Conservation (phyloP, 1,140 invertebrate species). For the Octopus bimaculoides region DNA sequence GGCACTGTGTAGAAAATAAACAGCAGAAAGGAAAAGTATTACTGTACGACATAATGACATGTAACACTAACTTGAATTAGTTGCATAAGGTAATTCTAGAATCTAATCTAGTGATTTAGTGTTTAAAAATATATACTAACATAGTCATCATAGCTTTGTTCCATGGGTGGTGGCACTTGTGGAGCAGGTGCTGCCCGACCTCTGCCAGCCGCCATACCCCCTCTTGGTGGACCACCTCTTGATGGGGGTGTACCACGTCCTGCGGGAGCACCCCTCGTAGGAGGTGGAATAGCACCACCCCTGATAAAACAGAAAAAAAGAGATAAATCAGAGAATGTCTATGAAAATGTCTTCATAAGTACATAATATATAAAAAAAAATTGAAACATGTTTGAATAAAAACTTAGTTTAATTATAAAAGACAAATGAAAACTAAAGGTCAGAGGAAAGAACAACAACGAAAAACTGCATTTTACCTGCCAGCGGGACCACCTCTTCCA, state of each 20-base stretch:
- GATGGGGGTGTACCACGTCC: conserved; percentile 19
- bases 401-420: no score
- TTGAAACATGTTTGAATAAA: no score
- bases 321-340: no score
- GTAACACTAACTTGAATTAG: no score
- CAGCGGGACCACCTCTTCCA: conserved; percentile 22
- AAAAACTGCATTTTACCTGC: not conserved
- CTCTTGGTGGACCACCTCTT: conserved; percentile 20
- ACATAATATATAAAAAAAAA: no score
- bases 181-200: conserved; percentile 22
- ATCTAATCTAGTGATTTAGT: not conserved
- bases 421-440: no score
- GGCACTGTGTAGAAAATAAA: not conserved
- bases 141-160: conserved; percentile 32
- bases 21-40: not conserved
- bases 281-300: conserved; percentile 12
- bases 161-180: conserved; percentile 14
- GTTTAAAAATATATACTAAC: not conserved
- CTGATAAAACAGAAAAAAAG: not conserved
- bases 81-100: no score
- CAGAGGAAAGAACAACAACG: not conserved
- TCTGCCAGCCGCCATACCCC: conserved; percentile 21
- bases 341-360: no score
- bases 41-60: not conserved
- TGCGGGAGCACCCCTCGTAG: conserved; percentile 21